Conservation (phyloP, 37 sponge, comb jelly and placozoan genomes). For the Mnemiopsis leidyi region DNA sequence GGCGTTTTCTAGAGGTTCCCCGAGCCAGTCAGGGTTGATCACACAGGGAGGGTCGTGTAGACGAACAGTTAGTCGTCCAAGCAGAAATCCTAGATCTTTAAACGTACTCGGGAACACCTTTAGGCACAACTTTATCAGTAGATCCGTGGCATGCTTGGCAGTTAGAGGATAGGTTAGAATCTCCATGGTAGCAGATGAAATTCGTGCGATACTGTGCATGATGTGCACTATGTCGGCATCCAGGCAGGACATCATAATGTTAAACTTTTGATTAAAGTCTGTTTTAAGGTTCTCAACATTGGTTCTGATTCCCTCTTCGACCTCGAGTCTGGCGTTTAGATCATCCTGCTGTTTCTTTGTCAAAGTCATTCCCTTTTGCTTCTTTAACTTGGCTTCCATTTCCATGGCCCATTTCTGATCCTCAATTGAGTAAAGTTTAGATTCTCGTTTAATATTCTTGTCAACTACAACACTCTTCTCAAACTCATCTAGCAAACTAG, state of each 20-base stretch:
- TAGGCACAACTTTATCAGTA: neutral
- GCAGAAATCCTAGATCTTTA: constrained; percentile 15
- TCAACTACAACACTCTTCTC: constrained; percentile 60
- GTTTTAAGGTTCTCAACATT: constrained; percentile 37
- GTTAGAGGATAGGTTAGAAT: constrained; percentile 18
- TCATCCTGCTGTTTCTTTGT: constrained; percentile 69
- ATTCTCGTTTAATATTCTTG: constrained; percentile 80
- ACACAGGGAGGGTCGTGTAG: constrained; percentile 37
- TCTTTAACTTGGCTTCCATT: constrained; percentile 67
- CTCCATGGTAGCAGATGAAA: constrained; percentile 12
- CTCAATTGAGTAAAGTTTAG: constrained; percentile 80
- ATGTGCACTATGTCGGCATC: constrained; percentile 41
- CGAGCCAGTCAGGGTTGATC: constrained; percentile 52
- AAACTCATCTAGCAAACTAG: constrained; percentile 42
- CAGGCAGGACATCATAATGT: constrained; percentile 6
- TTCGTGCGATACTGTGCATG: constrained; percentile 58
- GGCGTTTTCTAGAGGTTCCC: constrained; percentile 4
- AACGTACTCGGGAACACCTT: constrained; percentile 21
- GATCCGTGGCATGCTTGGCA: constrained; percentile 5
- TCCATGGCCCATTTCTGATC: constrained; percentile 95
- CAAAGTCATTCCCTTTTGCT: constrained; percentile 26
- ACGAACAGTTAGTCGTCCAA: constrained; percentile 41
- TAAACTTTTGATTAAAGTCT: neutral
- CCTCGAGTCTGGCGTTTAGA: constrained; percentile 59
- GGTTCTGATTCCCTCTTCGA: constrained; percentile 66